Evolutionary conservation across 2,113 vertebrate genomes (phyloP), one percentile per base, ranked within the genome.

Genomic region (Chloebia gouldiae): DNA sequence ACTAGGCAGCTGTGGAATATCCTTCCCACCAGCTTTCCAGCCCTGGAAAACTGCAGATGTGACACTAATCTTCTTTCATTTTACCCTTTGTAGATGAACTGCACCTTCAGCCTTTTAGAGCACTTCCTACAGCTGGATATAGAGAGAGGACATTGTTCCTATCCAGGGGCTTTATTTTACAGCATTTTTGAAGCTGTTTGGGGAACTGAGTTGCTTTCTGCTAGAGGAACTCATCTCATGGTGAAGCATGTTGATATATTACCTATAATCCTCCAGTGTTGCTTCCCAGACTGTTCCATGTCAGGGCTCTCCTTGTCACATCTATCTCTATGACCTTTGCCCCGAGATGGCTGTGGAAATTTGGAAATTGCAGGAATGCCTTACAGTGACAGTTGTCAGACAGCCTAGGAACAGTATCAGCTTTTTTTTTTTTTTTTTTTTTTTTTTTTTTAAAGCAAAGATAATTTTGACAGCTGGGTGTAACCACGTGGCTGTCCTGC

Each of bases 391-490:
- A 56, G 27, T 47, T 90, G 56, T 60, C 47, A 68, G n/a, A n/a
- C n/a, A n/a, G 57, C 42, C 35, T 57, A 45, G 4, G 7, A 76
- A 56, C n/a, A 57, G 57, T 44, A 57, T 31, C 24, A 37, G 18
- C 2, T 25, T 39, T 21, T 64, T 27, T 19, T 40, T 30, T 24
- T 11, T 22, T 39, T 31, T 35, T 19, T 42, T 24, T 60, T 19
- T 24, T 11, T 22, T 39, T 31, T 35, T 19, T 42, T 24, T 60
- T 19, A 5, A 71, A 77, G 25, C 28, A 33, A 42, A 89, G 70
- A 89, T 93, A 88, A 88, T 87, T 91, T 56, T 95, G 82, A n/a
- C 44, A 88, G 61, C 53, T 92, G 84, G 54, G 23, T 53, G 51
- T 83, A 86, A 61, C 13, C 39, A 44, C 53, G 25, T 0, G 0